These are phyloP conservation scores for Pseudolycoriella hygida DNA, from an alignment of 2,888 invertebrate species.

Conservation along the genomic window DNA sequence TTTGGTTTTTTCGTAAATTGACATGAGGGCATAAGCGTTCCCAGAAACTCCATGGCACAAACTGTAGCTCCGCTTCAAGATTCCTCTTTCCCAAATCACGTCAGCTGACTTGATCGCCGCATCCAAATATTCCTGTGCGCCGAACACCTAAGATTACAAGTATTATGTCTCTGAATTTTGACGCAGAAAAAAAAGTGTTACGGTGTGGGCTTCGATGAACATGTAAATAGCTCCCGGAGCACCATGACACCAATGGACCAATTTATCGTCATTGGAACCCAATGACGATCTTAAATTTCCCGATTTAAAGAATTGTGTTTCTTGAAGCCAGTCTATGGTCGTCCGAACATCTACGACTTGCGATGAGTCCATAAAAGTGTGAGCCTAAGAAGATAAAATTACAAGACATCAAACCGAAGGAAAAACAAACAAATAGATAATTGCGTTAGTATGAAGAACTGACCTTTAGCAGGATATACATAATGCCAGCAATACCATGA, in stretches of 20 bases:
- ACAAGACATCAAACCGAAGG: too few species aligned
- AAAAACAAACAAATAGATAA: too few species aligned
- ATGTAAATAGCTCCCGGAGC: constrained; percentile 67
- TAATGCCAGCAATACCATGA: constrained; percentile 46
- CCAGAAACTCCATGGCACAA: constrained; percentile 80
- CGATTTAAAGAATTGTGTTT: too few species aligned
- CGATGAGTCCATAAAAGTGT: too few species aligned
- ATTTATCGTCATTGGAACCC: constrained; percentile 24
- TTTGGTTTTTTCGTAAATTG: constrained; percentile 56
- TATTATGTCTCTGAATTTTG: too few species aligned
- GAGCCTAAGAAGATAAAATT: too few species aligned
- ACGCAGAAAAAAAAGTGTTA: too few species aligned
- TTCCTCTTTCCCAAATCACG: constrained; percentile 64
- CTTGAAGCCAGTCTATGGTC: too few species aligned
- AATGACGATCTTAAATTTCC: background rate
- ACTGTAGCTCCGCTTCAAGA: constrained; percentile 74
- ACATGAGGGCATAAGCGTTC: constrained; percentile 61
- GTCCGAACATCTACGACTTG: too few species aligned
- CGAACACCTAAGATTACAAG: constrained; percentile 40
- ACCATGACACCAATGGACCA: constrained; percentile 86
- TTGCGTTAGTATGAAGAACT: too few species aligned
- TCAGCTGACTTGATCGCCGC: constrained; percentile 53
- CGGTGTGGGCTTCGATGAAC: constrained; percentile 47
- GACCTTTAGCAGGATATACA: constrained; percentile 41
- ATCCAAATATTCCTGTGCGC: constrained; percentile 51